Conservation (phyloP, 2,797 vertebrate genomes). For the Streptopelia turtur region DNA sequence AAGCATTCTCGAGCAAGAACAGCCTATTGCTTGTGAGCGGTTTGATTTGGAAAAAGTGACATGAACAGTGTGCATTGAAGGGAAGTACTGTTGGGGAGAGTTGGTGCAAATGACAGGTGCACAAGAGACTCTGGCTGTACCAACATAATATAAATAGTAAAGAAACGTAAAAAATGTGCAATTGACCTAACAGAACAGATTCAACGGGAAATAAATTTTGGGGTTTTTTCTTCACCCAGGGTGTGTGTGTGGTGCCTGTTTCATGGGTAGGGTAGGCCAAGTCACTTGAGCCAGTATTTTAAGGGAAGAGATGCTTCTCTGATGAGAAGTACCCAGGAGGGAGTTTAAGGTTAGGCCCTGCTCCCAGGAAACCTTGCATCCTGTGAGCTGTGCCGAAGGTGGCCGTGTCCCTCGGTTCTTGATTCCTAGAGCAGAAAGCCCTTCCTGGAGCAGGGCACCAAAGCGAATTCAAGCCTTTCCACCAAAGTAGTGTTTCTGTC, state of each 20-base stretch:
- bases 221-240: neutral
- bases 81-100: neutral
- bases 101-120: neutral
- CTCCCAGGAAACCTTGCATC: neutral
- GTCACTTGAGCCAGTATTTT: neutral
- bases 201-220: neutral
- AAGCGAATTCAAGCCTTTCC: neutral
- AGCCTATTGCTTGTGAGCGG: neutral
- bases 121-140: neutral
- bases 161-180: neutral
- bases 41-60: neutral
- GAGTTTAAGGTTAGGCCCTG: neutral
- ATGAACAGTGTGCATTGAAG: neutral
- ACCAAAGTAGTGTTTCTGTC: neutral
- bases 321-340: neutral
- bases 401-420: neutral
- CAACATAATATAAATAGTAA: neutral
- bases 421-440: neutral
- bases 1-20: neutral
- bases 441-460: neutral
- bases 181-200: neutral
- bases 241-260: neutral
- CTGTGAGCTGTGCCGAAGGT: neutral
- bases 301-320: neutral
- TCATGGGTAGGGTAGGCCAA: neutral